Percentiles rank a stretch among this genome's conserved stretches.
phyloP scores from a whole-genome alignment of 1,140 invertebrate genomes.

The Araneus ventricosus region DNA sequence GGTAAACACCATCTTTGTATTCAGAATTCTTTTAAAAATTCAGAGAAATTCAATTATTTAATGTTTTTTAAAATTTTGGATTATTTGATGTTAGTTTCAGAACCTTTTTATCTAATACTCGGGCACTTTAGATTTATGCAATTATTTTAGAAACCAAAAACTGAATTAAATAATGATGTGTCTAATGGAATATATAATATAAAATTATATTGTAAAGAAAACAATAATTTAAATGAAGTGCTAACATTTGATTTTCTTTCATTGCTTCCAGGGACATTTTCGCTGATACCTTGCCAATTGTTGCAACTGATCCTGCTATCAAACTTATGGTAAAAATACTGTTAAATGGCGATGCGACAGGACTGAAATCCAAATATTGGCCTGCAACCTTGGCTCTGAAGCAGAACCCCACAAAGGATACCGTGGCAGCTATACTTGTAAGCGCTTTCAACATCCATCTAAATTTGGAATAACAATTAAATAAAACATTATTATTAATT shows the following conservation, averaged over 20 bases:
- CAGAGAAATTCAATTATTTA: no score
- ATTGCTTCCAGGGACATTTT: slow-evolving; percentile 79
- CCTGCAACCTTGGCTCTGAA: slow-evolving; percentile 83
- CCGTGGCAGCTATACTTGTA: slow-evolving; percentile 85
- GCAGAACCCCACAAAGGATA: slow-evolving; percentile 86
- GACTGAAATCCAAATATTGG: slow-evolving; percentile 84
- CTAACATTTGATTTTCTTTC: not conserved
- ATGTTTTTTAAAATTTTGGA: not conserved
- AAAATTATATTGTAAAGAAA: no score
- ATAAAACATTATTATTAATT: no score
- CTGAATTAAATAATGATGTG: no score
- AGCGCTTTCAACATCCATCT: slow-evolving; percentile 79
- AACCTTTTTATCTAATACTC: no score
- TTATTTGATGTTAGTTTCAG: no score
- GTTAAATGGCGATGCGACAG: slow-evolving; percentile 84
- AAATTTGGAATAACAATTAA: not conserved
- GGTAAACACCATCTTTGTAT: not conserved
- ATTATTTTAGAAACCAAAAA: no score
- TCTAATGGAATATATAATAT: no score
- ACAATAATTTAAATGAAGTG: no score
- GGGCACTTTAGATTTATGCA: no score
- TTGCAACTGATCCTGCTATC: slow-evolving; percentile 88
- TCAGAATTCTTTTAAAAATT: not conserved
- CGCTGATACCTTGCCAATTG: slow-evolving; percentile 84
- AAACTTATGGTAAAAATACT: slow-evolving; percentile 87